Evolutionary conservation across 1,140 invertebrate genomes (phyloP).

Genomic region (Brachionus rubens): DNA sequence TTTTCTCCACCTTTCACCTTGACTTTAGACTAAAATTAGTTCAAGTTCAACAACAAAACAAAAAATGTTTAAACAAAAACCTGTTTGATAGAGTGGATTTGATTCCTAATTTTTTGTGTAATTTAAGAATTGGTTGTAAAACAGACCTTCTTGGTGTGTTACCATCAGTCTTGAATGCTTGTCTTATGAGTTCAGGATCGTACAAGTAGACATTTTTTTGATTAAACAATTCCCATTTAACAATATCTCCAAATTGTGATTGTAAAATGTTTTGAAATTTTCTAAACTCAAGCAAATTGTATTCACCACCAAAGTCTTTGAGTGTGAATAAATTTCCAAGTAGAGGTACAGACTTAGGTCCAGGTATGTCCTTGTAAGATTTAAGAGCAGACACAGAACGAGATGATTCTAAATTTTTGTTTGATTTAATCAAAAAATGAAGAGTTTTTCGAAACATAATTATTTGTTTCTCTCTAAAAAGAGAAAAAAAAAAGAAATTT

Average conservation of each 20-base stretch:
- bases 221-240: slow-evolving; percentile 40
- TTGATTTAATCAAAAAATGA: not conserved
- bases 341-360: not conserved
- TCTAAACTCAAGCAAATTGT: slow-evolving; percentile 35
- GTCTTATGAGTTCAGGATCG: slow-evolving; percentile 4
- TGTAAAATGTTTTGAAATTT: slow-evolving; percentile 19
- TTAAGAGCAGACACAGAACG: not conserved
- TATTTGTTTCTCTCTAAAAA: too few species aligned
- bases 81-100: slow-evolving; percentile 14
- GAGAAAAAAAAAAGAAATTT: too few species aligned
- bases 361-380: slow-evolving; percentile 17
- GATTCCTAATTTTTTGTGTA: slow-evolving; percentile 30
- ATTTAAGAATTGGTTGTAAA: not conserved
- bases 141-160: slow-evolving; percentile 10
- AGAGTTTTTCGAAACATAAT: too few species aligned
- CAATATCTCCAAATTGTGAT: slow-evolving; percentile 30
- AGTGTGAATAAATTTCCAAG: not conserved
- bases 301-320: slow-evolving; percentile 35
- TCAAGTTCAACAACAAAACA: not conserved
- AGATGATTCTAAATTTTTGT: not conserved
- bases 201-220: slow-evolving; percentile 38
- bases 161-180: slow-evolving; percentile 39
- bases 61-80: not conserved
- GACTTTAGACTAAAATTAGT: not conserved
- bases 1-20: slow-evolving; percentile 45